Conservation (phyloP, 2,888 invertebrate species). For the Monopis laevigella region DNA sequence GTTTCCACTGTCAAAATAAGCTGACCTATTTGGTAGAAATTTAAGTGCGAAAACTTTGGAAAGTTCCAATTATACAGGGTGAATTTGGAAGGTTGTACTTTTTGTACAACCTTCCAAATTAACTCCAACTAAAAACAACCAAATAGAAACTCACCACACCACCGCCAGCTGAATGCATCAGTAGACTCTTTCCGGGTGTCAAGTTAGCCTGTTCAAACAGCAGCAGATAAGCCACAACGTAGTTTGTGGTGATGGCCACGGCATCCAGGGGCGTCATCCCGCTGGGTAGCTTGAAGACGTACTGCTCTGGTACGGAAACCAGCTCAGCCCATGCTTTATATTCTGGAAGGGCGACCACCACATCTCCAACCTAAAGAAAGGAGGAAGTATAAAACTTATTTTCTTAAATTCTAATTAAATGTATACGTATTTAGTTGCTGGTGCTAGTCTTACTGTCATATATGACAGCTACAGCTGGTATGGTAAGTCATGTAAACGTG, state of each 20-base stretch:
- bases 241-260: constrained; percentile 86
- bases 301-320: constrained; percentile 81
- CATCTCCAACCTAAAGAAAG: constrained; percentile 74
- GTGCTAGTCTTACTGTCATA: no score
- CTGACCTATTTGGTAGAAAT: no score
- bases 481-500: no score
- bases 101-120: no score
- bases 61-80: no score
- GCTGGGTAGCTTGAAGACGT: constrained; percentile 80
- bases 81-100: no score
- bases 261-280: constrained; percentile 82
- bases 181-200: constrained; percentile 79
- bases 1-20: no score
- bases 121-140: no score
- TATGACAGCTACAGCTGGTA: no score
- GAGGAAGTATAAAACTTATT: neutral
- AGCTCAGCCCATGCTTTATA: constrained; percentile 89
- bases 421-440: neutral
- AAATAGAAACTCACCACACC: constrained; percentile 81
- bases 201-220: constrained; percentile 86
- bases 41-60: no score
- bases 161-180: constrained; percentile 88
- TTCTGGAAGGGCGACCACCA: constrained; percentile 86
- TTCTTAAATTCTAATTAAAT: neutral
- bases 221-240: constrained; percentile 84